phyloP scores from a whole-genome alignment of 2,113 vertebrate genomes.

The Peromyscus polionotus region DNA sequence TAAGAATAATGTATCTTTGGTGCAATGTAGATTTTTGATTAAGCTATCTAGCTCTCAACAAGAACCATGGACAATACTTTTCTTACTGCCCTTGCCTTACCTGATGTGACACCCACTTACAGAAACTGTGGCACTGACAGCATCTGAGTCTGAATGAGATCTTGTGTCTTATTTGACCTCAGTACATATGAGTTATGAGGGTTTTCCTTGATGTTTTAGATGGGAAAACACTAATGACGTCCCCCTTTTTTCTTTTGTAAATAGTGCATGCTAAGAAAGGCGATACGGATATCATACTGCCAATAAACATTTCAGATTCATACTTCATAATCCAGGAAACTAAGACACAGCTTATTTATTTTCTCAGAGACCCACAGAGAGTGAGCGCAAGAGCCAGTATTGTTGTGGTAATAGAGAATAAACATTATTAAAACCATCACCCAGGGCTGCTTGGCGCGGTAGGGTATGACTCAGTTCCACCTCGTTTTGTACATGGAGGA shows the following conservation, averaged over 20 bases:
- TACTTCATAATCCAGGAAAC: neutral
- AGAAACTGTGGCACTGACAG: neutral
- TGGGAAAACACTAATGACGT: neutral
- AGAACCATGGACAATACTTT: neutral
- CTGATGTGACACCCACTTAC: neutral
- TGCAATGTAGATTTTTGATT: neutral
- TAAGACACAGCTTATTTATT: neutral
- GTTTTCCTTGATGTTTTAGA: neutral
- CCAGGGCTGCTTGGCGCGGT: neutral
- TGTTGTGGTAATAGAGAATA: neutral
- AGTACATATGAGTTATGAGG: neutral
- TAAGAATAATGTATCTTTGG: neutral
- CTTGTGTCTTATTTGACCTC: neutral
- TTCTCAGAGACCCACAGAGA: neutral
- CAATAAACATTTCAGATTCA: neutral
- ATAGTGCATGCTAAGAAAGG: neutral
- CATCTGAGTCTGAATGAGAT: neutral
- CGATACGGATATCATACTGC: neutral
- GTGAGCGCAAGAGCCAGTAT: neutral
- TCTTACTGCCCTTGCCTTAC: too few relatives aligned
- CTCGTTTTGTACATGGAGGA: neutral
- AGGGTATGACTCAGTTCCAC: neutral
- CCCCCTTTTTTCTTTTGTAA: neutral
- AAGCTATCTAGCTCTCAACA: neutral
- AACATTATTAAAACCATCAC: neutral